Conservation (phyloP, 2,113 vertebrate species). For the Serinus canaria region DNA sequence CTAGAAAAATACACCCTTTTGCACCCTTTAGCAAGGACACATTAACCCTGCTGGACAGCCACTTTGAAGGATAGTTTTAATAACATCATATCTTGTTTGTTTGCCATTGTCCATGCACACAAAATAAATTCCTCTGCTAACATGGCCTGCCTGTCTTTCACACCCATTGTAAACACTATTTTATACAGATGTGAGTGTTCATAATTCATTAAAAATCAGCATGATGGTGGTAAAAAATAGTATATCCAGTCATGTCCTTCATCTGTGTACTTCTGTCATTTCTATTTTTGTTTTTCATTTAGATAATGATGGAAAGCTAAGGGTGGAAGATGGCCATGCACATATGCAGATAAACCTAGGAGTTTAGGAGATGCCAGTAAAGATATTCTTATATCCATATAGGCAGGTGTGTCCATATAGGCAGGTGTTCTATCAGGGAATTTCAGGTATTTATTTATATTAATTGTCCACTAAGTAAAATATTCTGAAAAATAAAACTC, state of each 20-base stretch:
- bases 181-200: background rate
- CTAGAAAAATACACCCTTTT: background rate
- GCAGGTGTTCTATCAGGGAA: background rate
- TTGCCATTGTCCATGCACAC: background rate
- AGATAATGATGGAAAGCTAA: background rate
- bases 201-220: background rate
- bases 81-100: background rate
- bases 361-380: background rate
- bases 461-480: background rate
- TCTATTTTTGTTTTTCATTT: background rate
- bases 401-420: background rate
- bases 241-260: background rate
- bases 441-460: background rate
- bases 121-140: background rate
- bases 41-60: background rate
- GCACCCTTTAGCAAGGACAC: background rate
- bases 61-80: slow-evolving; percentile 1
- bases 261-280: background rate
- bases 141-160: background rate
- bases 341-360: background rate
- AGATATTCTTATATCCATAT: background rate
- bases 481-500: background rate
- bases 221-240: background rate
- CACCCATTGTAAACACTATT: background rate
- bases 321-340: background rate